These are phyloP conservation scores for Toxotes lorentzi DNA, from an alignment of 2,797 vertebrate species.

Conservation along the genomic window DNA sequence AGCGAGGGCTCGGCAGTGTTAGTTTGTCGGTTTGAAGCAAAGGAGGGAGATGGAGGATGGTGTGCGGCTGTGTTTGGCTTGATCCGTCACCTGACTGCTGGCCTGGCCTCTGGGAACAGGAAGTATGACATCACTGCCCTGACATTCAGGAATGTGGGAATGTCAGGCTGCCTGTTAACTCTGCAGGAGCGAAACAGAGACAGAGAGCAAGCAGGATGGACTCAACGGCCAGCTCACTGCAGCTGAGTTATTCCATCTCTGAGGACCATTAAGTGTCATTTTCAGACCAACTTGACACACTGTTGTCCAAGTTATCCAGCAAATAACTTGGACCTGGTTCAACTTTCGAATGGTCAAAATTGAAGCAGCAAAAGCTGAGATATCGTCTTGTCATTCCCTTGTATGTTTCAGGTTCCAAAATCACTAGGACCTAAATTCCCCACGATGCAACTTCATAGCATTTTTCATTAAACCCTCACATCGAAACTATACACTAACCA, in stretches of 20 bases:
- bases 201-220: conserved; percentile 42
- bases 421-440: neutral
- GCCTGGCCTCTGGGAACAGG: conserved; percentile 78
- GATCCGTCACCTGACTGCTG: conserved; percentile 78
- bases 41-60: conserved; percentile 23
- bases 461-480: neutral
- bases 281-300: neutral
- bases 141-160: conserved; percentile 85
- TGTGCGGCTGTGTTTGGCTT: conserved; percentile 60
- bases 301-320: neutral
- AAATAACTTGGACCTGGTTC: conserved; percentile 1
- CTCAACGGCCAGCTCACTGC: conserved; percentile 39
- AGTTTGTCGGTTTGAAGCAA: conserved; percentile 1
- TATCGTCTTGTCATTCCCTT: neutral
- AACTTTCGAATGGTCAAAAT: neutral
- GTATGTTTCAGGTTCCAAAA: conserved; percentile 6
- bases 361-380: neutral
- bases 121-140: conserved; percentile 84
- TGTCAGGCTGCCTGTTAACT: conserved; percentile 74
- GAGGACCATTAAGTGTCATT: neutral
- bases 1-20: conserved; percentile 29
- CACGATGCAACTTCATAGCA: neutral
- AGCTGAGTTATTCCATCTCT: conserved; percentile 32
- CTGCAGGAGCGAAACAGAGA: conserved; percentile 55
- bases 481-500: neutral